These are phyloP conservation scores for Lepeophtheirus nordmannii DNA, from an alignment of 2,888 invertebrate species.

Conservation along the genomic window DNA sequence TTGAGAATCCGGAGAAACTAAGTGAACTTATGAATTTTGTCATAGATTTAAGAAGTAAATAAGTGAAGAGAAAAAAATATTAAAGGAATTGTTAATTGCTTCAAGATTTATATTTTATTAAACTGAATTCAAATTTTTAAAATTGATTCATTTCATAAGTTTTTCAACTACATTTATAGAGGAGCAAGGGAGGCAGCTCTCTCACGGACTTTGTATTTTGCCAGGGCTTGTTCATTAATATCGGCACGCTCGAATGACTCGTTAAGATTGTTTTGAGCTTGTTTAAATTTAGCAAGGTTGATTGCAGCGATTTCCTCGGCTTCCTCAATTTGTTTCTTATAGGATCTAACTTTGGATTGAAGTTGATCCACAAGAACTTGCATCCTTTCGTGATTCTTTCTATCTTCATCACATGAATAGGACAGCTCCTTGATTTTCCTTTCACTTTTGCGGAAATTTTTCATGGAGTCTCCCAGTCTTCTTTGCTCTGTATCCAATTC, in stretches of 20 bases:
- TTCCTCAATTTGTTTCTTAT: conserved; percentile 55
- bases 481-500: conserved; percentile 41
- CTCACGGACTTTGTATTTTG: conserved; percentile 92
- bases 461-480: conserved; percentile 42
- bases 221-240: conserved; percentile 86
- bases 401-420: conserved; percentile 91
- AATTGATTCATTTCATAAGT: not conserved
- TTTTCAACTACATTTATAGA: not conserved
- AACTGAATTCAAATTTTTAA: not conserved
- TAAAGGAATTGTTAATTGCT: not conserved
- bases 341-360: conserved; percentile 98
- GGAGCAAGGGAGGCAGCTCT: conserved; percentile 71
- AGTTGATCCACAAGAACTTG: conserved; percentile 93
- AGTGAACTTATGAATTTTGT: conserved; percentile 1
- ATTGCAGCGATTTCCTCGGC: conserved; percentile 46
- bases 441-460: conserved; percentile 42
- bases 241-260: conserved; percentile 93
- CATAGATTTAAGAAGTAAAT: not conserved
- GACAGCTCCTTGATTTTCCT: conserved; percentile 40
- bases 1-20: not conserved
- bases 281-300: conserved; percentile 39
- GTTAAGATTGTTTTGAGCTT: conserved; percentile 62
- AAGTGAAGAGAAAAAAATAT: not conserved
- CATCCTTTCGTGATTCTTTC: conserved; percentile 99
- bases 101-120: not conserved